Evolutionary conservation across 1,140 invertebrate species (phyloP).

Genomic region (Dreissena rostriformis): DNA sequence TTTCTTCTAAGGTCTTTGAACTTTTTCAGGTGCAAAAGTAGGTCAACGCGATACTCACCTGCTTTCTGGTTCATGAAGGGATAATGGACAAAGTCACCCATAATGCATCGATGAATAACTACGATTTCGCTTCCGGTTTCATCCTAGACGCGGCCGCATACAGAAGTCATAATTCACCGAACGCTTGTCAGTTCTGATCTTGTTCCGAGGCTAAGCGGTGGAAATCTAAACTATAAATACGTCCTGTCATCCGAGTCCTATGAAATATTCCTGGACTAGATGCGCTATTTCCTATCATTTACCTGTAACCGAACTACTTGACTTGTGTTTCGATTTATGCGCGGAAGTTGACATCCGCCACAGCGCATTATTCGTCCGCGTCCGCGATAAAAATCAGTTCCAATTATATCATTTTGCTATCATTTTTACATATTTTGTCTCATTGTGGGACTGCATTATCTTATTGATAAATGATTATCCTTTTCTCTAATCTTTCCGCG

Average conservation of each 20-base stretch:
- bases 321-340: slow-evolving; percentile 44
- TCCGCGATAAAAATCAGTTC: slow-evolving; percentile 47
- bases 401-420: slow-evolving; percentile 56
- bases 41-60: no score
- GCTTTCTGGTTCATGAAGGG: background rate
- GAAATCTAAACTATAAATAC: slow-evolving; percentile 42
- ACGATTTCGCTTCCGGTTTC: slow-evolving; percentile 43
- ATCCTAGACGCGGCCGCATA: background rate
- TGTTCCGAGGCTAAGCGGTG: slow-evolving; percentile 4
- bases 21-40: no score
- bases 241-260: slow-evolving; percentile 39
- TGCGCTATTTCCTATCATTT: slow-evolving; percentile 51
- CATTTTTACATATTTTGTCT: slow-evolving; percentile 51
- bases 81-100: background rate
- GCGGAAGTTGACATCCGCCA: slow-evolving; percentile 44
- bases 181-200: slow-evolving; percentile 40
- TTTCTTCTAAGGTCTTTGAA: no score
- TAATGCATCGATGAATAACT: slow-evolving; percentile 28
- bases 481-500: slow-evolving; percentile 33
- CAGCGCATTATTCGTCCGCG: slow-evolving; percentile 31
- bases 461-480: slow-evolving; percentile 55
- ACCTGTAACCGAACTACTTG: slow-evolving; percentile 52
- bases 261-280: slow-evolving; percentile 34
- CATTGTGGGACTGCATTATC: slow-evolving; percentile 49
- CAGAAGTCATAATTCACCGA: slow-evolving; percentile 44